Evolutionary conservation across 2,113 vertebrate species (phyloP).

Genomic region (Blennius ocellaris): DNA sequence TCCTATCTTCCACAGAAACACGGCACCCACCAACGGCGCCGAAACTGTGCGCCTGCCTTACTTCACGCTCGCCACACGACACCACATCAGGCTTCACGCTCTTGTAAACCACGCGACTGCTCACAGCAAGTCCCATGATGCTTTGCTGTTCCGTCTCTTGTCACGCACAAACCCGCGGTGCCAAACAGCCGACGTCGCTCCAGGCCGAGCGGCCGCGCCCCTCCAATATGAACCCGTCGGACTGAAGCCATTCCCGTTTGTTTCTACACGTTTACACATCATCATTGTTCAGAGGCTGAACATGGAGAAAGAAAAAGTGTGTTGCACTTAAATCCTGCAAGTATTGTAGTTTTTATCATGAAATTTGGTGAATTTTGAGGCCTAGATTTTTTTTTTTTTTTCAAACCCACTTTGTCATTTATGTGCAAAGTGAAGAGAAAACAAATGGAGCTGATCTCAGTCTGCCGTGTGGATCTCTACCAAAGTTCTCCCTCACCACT

Average conservation of each 20-base stretch:
- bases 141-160: conserved; percentile 14
- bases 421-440: neutral
- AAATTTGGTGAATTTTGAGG: neutral
- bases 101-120: neutral
- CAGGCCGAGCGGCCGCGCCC: neutral
- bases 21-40: too few species aligned
- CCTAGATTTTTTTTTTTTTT: too few species aligned
- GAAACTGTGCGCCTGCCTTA: conserved; percentile 11
- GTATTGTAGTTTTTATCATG: neutral
- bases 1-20: conserved; percentile 22
- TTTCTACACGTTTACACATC: neutral
- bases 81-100: neutral
- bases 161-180: neutral
- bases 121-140: conserved; percentile 8
- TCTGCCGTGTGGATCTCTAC: conserved; percentile 1
- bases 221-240: neutral
- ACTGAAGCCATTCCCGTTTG: conserved; percentile 24
- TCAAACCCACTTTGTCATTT: neutral
- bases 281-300: too few species aligned
- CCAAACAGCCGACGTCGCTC: conserved; percentile 7
- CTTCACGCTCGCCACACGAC: neutral
- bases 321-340: conserved; percentile 28
- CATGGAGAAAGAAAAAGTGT: neutral
- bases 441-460: conserved; percentile 1
- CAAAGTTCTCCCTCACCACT: conserved; percentile 3